Percentiles rank a stretch among this genome's conserved stretches.
phyloP scores from a whole-genome alignment of 2,888 invertebrate genomes.

The Volucella inanis region DNA sequence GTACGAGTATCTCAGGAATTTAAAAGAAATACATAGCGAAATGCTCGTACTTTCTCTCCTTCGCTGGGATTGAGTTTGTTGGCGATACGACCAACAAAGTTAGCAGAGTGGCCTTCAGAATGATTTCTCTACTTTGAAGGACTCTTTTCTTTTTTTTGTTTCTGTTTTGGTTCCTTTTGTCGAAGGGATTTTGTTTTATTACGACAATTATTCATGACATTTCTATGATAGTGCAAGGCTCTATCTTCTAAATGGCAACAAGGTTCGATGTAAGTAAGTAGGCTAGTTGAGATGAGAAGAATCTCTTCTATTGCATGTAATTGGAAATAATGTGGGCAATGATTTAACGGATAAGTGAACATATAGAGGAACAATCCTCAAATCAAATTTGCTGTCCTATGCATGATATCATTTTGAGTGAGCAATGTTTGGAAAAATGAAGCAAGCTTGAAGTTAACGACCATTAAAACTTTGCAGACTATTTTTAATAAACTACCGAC shows the following conservation, averaged over 20 bases:
- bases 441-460: background rate
- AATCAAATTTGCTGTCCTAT: background rate
- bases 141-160: background rate
- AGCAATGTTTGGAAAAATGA: slow-evolving; percentile 3
- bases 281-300: background rate
- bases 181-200: slow-evolving; percentile 65
- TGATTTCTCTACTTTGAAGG: slow-evolving; percentile 52
- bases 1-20: slow-evolving; percentile 45
- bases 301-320: slow-evolving; percentile 29
- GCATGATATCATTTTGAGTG: slow-evolving; percentile 20
- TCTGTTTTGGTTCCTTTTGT: slow-evolving; percentile 16
- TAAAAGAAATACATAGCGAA: slow-evolving; percentile 19
- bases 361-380: no score
- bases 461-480: slow-evolving; percentile 42
- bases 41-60: slow-evolving; percentile 58
- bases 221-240: slow-evolving; percentile 42
- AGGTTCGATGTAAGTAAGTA: slow-evolving; percentile 27
- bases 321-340: slow-evolving; percentile 54
- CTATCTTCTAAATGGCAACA: slow-evolving; percentile 33
- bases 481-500: slow-evolving; percentile 6
- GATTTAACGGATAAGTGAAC: slow-evolving; percentile 62
- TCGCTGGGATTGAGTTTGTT: slow-evolving; percentile 47
- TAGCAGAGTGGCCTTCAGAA: slow-evolving; percentile 35
- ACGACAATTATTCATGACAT: slow-evolving; percentile 70
- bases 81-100: slow-evolving; percentile 1